phyloP scores from a whole-genome alignment of 2,113 vertebrate genomes.

The Butorides virescens region DNA sequence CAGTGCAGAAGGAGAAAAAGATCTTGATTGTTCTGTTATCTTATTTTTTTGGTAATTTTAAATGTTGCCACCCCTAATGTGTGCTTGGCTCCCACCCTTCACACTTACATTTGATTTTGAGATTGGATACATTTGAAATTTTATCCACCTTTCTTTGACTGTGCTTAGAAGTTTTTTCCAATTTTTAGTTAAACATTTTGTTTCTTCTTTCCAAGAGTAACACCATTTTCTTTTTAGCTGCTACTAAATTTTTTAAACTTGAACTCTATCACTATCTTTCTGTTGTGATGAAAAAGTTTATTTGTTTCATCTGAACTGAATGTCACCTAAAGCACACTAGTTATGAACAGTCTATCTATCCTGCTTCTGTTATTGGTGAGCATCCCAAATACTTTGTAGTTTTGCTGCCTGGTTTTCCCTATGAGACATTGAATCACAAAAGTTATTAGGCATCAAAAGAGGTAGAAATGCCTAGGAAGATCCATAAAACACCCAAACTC shows the following conservation, averaged over 20 bases:
- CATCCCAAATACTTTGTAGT: background rate
- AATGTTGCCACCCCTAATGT: background rate
- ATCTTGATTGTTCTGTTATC: background rate
- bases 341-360: background rate
- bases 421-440: background rate
- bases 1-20: background rate
- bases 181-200: conserved; percentile 7
- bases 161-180: conserved; percentile 9
- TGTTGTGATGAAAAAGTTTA: background rate
- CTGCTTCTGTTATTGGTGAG: background rate
- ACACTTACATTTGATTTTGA: conserved; percentile 29
- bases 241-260: background rate
- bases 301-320: background rate
- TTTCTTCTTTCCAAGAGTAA: background rate
- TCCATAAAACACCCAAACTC: background rate
- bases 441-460: background rate
- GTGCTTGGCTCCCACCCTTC: conserved; percentile 1
- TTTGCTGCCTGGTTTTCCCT: background rate
- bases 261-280: background rate
- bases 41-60: background rate
- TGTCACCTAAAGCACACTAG: background rate
- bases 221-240: background rate
- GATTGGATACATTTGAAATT: conserved; percentile 13
- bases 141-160: background rate
- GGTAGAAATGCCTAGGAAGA: background rate